Evolutionary conservation across 2,888 invertebrate species (phyloP), one percentile per base, ranked within the genome.

Genomic region (Drosophila hawaiiensis): DNA sequence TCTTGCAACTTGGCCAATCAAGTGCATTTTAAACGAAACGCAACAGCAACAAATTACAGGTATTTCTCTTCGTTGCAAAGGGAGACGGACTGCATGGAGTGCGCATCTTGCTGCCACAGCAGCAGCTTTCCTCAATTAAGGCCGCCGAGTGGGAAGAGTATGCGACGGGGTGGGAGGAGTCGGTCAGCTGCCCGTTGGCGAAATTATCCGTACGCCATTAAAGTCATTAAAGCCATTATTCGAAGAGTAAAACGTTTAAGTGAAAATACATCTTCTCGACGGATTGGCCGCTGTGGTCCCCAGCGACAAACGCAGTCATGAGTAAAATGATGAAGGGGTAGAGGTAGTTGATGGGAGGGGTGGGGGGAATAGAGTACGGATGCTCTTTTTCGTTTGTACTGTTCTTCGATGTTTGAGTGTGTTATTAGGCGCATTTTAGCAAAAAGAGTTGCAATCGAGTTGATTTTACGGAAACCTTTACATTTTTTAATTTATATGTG

Each of bases 201-300:
- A 91, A 90, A 90, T 91, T 84, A 83, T 84, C 78, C 76, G 79
- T 78, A 82, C 76, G 80, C 89, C 90, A 91, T 89, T 87, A 90
- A 87, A 82, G 82, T 83, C 91, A 89, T 91, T 91, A 90, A 87
- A 87, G 74, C 76, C 91, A 89, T 91, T 91, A 89, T 78, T 81
- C 80, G 85, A 76, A 63, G 77, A 82, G 90, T 87, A 84, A 91
- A 90, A 80, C 90, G 91, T 91, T 90, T 91, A 91, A 85, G 81
- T 78, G 78, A 80, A 85, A 91, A 87, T 83, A 80, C 91, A 83
- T 81, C 83, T 90, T 80, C 89, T 84, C 63, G 64, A 71, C 69
- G 82, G 67, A 69, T 63, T 63, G 73, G 55, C 47, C 43, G 76
- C 71, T 58, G 52, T 22, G 63, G 56, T 68, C 64, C 41, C 47